Percentiles rank a stretch among this genome's conserved stretches.
phyloP scores from a whole-genome alignment of 1,140 invertebrate species.

The Aphaenogaster floridana region DNA sequence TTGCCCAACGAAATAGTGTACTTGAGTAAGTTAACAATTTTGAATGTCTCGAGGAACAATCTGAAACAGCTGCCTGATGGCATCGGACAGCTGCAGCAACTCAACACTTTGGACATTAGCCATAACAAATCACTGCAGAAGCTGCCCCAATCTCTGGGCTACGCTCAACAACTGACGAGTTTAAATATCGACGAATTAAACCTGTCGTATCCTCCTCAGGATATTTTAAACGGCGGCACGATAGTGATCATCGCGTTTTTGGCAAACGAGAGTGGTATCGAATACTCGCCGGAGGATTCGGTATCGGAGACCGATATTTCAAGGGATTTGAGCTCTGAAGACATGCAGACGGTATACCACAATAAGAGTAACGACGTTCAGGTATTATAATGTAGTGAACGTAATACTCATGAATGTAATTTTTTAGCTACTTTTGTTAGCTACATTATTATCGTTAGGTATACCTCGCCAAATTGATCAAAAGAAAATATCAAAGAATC shows the following conservation, averaged over 20 bases:
- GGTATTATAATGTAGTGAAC: conserved; percentile 73
- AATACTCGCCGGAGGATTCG: conserved; percentile 79
- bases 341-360: conserved; percentile 69
- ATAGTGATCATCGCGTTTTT: conserved; percentile 91
- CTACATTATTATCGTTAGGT: neutral
- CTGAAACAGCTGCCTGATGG: conserved; percentile 89
- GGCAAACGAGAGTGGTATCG: conserved; percentile 83
- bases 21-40: conserved; percentile 88
- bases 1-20: conserved; percentile 90
- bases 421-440: neutral
- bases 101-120: conserved; percentile 88
- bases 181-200: conserved; percentile 89
- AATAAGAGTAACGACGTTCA: conserved; percentile 83
- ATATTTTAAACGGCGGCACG: conserved; percentile 88
- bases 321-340: conserved; percentile 66
- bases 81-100: conserved; percentile 88
- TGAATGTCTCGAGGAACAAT: conserved; percentile 92
- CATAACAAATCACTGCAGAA: conserved; percentile 88
- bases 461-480: neutral
- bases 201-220: conserved; percentile 89
- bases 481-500: neutral
- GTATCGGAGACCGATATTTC: conserved; percentile 70
- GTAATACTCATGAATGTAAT: neutral
- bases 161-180: conserved; percentile 87
- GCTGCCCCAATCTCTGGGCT: conserved; percentile 89